Conservation (phyloP, 2,797 vertebrate species). For the Gymnoscopelus microlampas region DNA sequence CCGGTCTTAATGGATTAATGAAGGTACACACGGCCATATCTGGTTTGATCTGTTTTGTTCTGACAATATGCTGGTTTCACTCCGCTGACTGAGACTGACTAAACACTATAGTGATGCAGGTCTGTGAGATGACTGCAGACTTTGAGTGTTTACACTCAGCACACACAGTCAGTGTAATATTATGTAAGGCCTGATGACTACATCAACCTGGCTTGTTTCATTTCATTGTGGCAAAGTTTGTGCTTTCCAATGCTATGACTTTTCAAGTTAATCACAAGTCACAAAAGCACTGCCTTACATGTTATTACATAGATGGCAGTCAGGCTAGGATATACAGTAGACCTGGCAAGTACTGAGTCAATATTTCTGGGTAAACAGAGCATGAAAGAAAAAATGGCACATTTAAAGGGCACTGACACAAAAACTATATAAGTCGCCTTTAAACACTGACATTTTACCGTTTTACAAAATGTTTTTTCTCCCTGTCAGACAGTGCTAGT, state of each 20-base stretch:
- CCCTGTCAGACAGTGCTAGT: background rate
- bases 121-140: background rate
- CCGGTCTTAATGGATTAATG: too few species aligned
- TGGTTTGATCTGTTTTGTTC: too few species aligned
- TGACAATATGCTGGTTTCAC: too few species aligned
- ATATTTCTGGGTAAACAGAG: conserved; percentile 3
- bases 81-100: background rate
- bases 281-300: too few species aligned
- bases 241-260: too few species aligned
- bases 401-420: conserved; percentile 7
- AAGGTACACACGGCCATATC: too few species aligned
- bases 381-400: background rate
- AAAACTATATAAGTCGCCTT: too few species aligned
- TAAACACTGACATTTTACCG: conserved; percentile 23
- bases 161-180: conserved; percentile 13
- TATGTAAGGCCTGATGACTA: too few species aligned
- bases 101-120: conserved; percentile 43
- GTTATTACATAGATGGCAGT: background rate
- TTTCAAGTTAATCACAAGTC: too few species aligned
- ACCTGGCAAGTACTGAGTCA: background rate
- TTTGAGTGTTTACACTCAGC: conserved; percentile 37
- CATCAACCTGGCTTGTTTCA: too few species aligned
- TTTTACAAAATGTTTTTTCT: conserved; percentile 25
- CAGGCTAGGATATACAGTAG: background rate
- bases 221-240: too few species aligned